Evolutionary conservation across 2,888 invertebrate species (phyloP).

Genomic region (Acutogordius australiensis): DNA sequence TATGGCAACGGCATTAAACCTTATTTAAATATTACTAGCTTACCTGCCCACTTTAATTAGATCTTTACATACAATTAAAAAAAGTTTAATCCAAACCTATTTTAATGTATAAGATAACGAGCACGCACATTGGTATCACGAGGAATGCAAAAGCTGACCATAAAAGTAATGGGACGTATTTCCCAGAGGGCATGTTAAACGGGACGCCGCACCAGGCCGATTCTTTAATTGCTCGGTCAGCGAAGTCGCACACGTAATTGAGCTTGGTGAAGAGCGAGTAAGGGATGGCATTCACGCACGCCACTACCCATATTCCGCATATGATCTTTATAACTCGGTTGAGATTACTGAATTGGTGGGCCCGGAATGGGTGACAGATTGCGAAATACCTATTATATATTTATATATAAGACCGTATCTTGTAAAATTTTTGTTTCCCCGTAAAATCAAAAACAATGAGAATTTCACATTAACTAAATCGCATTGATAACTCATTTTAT

Average conservation of each 20-base stretch:
- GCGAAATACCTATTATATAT: too few species aligned
- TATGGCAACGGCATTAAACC: too few species aligned
- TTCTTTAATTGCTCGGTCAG: conserved; percentile 27
- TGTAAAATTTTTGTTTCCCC: too few species aligned
- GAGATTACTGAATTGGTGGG: conserved; percentile 50
- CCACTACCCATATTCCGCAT: conserved; percentile 41
- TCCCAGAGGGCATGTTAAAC: conserved; percentile 22
- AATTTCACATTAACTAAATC: too few species aligned
- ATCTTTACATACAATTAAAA: too few species aligned
- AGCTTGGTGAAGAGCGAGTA: conserved; percentile 42
- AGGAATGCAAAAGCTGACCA: conserved; percentile 52
- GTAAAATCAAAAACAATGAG: too few species aligned
- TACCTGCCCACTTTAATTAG: too few species aligned
- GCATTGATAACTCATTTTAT: too few species aligned
- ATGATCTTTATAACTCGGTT: conserved; percentile 50
- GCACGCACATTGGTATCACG: conserved; percentile 38
- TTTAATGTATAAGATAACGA: conserved; percentile 41
- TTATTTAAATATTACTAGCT: too few species aligned
- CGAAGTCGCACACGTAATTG: conserved; percentile 19
- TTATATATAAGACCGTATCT: too few species aligned
- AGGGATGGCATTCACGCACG: conserved; percentile 36
- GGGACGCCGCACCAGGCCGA: conserved; percentile 50
- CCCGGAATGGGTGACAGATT: conserved; percentile 55
- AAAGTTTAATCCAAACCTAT: too few species aligned
- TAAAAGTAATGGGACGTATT: conserved; percentile 41